Percentiles rank a stretch among this genome's conserved stretches.
Evolutionary conservation across 2,113 vertebrate genomes (phyloP).

Genomic region (Gymnobelideus leadbeateri): DNA sequence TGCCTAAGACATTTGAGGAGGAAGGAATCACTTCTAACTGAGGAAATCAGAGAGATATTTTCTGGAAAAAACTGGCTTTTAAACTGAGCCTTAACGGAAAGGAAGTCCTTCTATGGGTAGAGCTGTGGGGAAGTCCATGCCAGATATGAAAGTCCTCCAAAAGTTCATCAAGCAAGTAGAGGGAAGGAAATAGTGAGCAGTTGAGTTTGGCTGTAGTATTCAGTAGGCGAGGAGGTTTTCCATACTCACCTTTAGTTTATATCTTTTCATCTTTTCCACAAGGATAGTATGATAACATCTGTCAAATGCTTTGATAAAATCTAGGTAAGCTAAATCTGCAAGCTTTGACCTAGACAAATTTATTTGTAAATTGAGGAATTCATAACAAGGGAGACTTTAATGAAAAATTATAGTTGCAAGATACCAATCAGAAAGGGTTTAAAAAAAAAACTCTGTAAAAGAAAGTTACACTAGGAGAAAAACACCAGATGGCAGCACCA

Average conservation of each 20-base stretch:
- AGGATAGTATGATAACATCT: background rate
- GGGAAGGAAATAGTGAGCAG: background rate
- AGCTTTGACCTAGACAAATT: background rate
- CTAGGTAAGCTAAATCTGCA: background rate
- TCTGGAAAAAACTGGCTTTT: background rate
- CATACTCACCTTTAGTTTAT: background rate
- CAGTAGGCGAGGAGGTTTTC: background rate
- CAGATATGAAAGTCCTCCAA: background rate
- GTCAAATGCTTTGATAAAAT: background rate
- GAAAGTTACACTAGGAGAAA: conserved; percentile 68
- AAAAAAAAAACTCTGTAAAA: background rate
- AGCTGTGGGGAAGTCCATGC: background rate
- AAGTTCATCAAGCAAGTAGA: background rate
- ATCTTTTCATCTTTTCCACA: background rate
- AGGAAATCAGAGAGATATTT: background rate
- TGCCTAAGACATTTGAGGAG: background rate
- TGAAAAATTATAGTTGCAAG: background rate
- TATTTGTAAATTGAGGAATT: background rate
- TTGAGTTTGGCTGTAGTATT: background rate
- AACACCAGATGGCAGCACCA: conserved; percentile 85
- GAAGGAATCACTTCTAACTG: background rate
- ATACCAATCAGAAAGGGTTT: background rate
- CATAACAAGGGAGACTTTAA: background rate
- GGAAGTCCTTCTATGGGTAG: background rate
- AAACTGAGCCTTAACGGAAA: background rate